Base-by-base conservation (phyloP, 2,797 vertebrate genomes). In the Sitta carolinensis region DNA sequence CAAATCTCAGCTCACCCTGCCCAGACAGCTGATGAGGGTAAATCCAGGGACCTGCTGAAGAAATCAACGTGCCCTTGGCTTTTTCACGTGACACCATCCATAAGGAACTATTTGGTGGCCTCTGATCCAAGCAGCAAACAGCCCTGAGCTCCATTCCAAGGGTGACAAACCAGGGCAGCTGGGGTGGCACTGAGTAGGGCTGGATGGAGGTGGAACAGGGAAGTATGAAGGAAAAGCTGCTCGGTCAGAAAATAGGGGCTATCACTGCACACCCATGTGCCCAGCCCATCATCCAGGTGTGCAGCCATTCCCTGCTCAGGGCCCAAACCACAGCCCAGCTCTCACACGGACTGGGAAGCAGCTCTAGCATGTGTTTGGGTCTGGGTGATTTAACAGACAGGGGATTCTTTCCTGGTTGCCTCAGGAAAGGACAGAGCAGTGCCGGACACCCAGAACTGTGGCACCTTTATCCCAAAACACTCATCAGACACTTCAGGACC, bases 261-360 rank as follows among this genome's bases (percentile, higher is more conserved):
- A 2, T 13, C 11, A 22, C 16, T 45, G 13, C n/a, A 3, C 0
- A 2, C 11, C 32, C 17, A 0, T 0, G 2, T 51, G 29, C 16
- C 22, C 8, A 0, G 20, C 2, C 1, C 72, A 7, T 12, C 38
- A 19, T 5, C 43, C 58, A 19, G 14, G 12, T 6, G 1, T 27
- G 51, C 40, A 57, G 38, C 32, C 0, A 2, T 6, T 61, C 66
- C 67, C 55, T 27, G 42, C 26, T 7, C 3, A 16, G 54, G 62
- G 29, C 18, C 14, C 10, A 10, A 4, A 4, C 26, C 18, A 10
- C 27, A 26, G 7, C 34, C 42, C 38, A 21, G 51, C n/a, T 16
- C 29, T 2, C 30, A 13, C 27, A 27, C 1, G 0, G 25, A 6
- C 0, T 12, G 66, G 23, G 51, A 14, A 16, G 42, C 47, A 36